phyloP scores from a whole-genome alignment of 2,888 invertebrate genomes.

The Stenodema calcarata region DNA sequence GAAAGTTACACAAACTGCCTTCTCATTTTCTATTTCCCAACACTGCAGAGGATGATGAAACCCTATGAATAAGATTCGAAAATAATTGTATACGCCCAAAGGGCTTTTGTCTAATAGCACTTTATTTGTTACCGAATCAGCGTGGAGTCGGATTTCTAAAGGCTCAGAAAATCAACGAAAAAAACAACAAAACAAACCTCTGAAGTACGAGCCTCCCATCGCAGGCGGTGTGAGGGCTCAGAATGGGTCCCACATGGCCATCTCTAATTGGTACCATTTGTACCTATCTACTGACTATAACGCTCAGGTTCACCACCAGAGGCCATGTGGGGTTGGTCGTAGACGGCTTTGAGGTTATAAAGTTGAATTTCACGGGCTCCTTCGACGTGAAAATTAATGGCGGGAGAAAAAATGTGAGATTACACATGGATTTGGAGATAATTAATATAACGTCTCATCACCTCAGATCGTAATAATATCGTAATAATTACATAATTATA shows the following conservation, averaged over 20 bases:
- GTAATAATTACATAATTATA: too few relatives aligned
- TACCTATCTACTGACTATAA: neutral
- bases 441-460: too few relatives aligned
- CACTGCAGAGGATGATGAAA: neutral
- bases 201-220: neutral
- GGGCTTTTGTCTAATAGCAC: neutral
- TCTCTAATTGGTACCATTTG: constrained; percentile 5
- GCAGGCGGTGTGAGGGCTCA: neutral
- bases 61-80: neutral
- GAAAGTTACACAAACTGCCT: too few relatives aligned
- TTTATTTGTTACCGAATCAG: neutral
- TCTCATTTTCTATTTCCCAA: neutral
- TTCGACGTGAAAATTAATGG: too few relatives aligned
- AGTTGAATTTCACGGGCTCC: too few relatives aligned
- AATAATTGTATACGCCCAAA: neutral
- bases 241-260: constrained; percentile 7
- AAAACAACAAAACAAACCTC: neutral
- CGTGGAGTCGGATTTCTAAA: constrained; percentile 1
- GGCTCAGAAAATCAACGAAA: neutral
- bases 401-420: too few relatives aligned
- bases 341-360: too few relatives aligned
- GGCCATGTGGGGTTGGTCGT: too few relatives aligned
- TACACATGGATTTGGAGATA: too few relatives aligned
- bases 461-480: too few relatives aligned
- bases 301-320: too few relatives aligned